Evolutionary conservation across 2,888 invertebrate genomes (phyloP), one percentile per base, ranked within the genome.

Genomic region (Diarsia dahlii): DNA sequence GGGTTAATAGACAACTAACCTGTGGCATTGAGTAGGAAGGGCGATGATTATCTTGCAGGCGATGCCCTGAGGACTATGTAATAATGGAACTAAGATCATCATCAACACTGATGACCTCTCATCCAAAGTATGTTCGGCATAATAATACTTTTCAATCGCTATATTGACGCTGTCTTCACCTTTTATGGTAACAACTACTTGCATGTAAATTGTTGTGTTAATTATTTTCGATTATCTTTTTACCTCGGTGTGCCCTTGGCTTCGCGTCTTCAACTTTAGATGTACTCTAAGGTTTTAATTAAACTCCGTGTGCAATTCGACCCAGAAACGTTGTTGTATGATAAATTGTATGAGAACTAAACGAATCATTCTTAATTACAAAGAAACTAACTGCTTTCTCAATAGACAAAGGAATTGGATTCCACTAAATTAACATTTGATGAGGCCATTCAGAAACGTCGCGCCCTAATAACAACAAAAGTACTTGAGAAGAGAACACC

Each of bases 1-100:
- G 76, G 87, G 85, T 86, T 88, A 88, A 87, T 88, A 89, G 90
- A 83, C 89, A 86, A 87, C 86, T 88, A 90, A 90, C 90, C 89
- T 88, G 87, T 87, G 88, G 88, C 89, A 88, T 87, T 90, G 90
- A 88, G 84, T 74, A 83, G 85, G 78, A 66, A 85, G 81, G 81
- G 82, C 81, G 81, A 89, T 89, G 80, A 88, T 87, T 89, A 89
- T 87, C 87, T 63, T 12, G 23, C 64, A 13, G 58, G 70, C 23
- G 75, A 79, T 83, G 78, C 87, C 85, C 77, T 50, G 60, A 62
- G 76, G 72, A 60, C 82, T 71, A 70, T 64, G 72, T 79, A 85
- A 80, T 87, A 78, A 82, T 79, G 69, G 63, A 76, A 70, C 76
- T 69, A 62, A 81, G 74, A 84, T 81, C 80, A 81, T 84, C 80